Evolutionary conservation across 2,888 invertebrate genomes (phyloP).

Genomic region (Euphydryas editha): DNA sequence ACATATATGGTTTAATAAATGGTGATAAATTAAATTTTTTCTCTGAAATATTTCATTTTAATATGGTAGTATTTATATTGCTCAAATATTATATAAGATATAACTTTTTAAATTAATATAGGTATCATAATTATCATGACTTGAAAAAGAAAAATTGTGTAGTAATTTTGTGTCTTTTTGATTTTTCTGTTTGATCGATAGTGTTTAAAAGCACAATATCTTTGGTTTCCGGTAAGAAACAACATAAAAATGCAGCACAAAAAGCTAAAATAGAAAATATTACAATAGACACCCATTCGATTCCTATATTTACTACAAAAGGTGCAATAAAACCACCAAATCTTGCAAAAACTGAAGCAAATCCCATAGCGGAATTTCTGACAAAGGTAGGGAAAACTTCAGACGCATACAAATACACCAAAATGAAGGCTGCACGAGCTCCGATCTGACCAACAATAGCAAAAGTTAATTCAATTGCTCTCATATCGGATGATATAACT

Average conservation of each 20-base stretch:
- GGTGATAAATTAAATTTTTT: too few relatives aligned
- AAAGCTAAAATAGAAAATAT: constrained; percentile 68
- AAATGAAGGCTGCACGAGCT: constrained; percentile 86
- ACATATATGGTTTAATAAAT: too few relatives aligned
- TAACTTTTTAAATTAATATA: too few relatives aligned
- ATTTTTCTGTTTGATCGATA: constrained; percentile 63
- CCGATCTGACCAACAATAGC: constrained; percentile 90
- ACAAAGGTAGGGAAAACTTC: constrained; percentile 92
- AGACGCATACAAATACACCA: constrained; percentile 88
- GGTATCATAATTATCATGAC: too few relatives aligned
- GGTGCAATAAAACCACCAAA: constrained; percentile 88
- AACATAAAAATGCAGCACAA: constrained; percentile 63
- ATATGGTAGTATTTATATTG: too few relatives aligned
- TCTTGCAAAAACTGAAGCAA: constrained; percentile 87
- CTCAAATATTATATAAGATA: too few relatives aligned
- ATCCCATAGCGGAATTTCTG: constrained; percentile 90
- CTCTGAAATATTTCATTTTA: too few relatives aligned
- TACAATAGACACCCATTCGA: constrained; percentile 68
- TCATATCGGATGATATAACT: constrained; percentile 58
- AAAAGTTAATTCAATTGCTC: constrained; percentile 84
- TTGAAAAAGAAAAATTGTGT: too few relatives aligned
- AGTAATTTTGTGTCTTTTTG: constrained; percentile 11
- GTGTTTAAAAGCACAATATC: constrained; percentile 67
- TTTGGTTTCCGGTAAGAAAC: constrained; percentile 72
- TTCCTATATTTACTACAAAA: constrained; percentile 84